A percentile compares a stretch with the other conserved stretches of the same genome.
Conservation (phyloP, 1,140 invertebrate genomes). For the Helicoverpa armigera region DNA sequence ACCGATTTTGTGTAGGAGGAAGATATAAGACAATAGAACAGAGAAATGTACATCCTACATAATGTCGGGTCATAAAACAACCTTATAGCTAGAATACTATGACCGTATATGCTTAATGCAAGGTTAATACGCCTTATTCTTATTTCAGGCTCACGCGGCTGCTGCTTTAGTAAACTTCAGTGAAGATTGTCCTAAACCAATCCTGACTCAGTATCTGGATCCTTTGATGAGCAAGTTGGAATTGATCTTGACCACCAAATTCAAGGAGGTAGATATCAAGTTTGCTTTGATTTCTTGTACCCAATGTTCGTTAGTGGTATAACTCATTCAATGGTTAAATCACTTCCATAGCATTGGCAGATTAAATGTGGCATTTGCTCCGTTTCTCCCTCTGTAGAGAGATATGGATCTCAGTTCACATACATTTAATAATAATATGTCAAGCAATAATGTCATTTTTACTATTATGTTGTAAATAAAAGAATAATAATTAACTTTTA, state of each 20-base stretch:
- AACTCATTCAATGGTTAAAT: conserved; percentile 61
- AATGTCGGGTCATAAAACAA: too few relatives aligned
- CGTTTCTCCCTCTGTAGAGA: conserved; percentile 73
- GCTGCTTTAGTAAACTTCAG: conserved; percentile 99
- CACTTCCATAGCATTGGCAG: conserved; percentile 86
- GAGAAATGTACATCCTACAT: too few relatives aligned
- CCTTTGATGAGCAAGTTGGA: conserved; percentile 97
- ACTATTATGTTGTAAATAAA: conserved; percentile 15
- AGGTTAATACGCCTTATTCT: conserved; percentile 31
- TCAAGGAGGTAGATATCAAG: conserved; percentile 91
- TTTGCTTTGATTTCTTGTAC: background rate
- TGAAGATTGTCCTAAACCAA: conserved; percentile 98
- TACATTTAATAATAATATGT: conserved; percentile 48
- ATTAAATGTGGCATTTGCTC: conserved; percentile 81
- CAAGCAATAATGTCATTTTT: background rate
- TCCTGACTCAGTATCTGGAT: conserved; percentile 96
- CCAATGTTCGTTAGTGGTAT: conserved; percentile 86
- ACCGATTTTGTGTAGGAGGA: too few relatives aligned
- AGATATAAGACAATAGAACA: too few relatives aligned
- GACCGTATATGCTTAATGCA: background rate
- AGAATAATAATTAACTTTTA: background rate
- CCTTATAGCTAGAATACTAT: too few relatives aligned
- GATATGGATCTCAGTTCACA: conserved; percentile 80
- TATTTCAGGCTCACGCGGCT: conserved; percentile 91
- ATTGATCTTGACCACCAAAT: conserved; percentile 95